Evolutionary conservation across 2,113 vertebrate genomes (phyloP).

Genomic region (Brienomyrus brachyistius): DNA sequence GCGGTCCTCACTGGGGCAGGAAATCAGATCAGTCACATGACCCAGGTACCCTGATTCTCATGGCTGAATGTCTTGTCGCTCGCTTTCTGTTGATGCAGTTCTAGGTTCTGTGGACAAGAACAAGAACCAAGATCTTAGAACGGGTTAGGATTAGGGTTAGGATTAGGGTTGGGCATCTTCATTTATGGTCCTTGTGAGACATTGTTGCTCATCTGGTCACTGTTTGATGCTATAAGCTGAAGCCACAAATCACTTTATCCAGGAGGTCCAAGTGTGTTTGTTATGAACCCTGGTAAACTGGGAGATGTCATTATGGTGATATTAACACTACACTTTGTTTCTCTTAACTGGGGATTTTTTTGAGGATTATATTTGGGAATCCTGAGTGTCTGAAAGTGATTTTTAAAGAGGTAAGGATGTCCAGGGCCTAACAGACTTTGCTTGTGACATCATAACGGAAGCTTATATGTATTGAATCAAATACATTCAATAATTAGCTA

Average conservation of each 20-base stretch:
- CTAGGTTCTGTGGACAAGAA: not conserved
- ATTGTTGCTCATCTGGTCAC: not conserved
- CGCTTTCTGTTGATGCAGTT: not conserved
- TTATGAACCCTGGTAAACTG: not conserved
- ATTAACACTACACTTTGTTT: not conserved
- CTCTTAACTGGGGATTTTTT: not conserved
- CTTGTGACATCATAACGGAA: not conserved
- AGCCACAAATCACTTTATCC: not conserved
- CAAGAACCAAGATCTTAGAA: not conserved
- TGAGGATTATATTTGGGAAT: not conserved
- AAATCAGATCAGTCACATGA: conserved; percentile 73
- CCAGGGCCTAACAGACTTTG: not conserved
- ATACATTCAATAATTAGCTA: not conserved
- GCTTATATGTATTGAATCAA: not conserved
- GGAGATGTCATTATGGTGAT: not conserved
- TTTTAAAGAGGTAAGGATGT: not conserved
- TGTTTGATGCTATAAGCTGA: not conserved
- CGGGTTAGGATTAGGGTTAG: too few species aligned
- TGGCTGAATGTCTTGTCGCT: not conserved
- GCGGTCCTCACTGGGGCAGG: conserved; percentile 67
- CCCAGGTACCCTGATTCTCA: conserved; percentile 61
- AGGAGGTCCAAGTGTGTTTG: not conserved
- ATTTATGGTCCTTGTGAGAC: not conserved
- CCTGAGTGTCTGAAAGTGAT: not conserved
- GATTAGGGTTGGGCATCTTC: not conserved